Evolutionary conservation across 2,888 invertebrate species (phyloP), one percentile per base, ranked within the genome.

Genomic region (Neoscelio sp.): DNA sequence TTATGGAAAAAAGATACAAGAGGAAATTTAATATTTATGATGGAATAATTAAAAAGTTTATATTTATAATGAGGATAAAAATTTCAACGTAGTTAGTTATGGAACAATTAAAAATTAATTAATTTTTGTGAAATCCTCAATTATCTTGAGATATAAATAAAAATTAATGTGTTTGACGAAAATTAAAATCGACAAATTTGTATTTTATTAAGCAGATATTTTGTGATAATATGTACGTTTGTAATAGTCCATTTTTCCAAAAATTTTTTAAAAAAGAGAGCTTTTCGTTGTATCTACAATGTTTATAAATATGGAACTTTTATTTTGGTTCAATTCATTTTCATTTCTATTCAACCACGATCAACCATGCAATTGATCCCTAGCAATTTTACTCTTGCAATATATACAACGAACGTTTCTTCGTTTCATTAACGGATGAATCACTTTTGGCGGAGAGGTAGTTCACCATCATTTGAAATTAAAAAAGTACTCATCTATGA

Each of bases 251-350:
- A 42, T 54, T 56, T 35, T 42, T 58, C 18, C 8, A 52, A 71
- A 44, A 8, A 52, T 20, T 52, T 13, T 13, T 7, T 3, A 4
- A 23, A 23, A 23, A 23, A 23, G 23, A 23, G 6, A 23, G 6
- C 6, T 6, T 23, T 8, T 18, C 33, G 0, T 13, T 18, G n/a
- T 44, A 20, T 20, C 12, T 44, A 20, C 15, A 56, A n/a, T 38
- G 20, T 30, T 40, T 46, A 44, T 50, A 46, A 48, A 38, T 23
- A 8, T 3, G 6, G 28, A 46, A 50, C 58, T 65, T 65, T 74
- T 56, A 74, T 65, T 73, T 74, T 42, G 73, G 40, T 58, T 74
- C 65, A 42, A 54, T 65, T 64, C 73, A 48, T 74, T 74, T 74
- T 74, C 73, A 74, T 74, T 74, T 58, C 65, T 33, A 65, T 74